Evolutionary conservation across 2,797 vertebrate genomes (phyloP).

Genomic region (Crypturellus tataupa): DNA sequence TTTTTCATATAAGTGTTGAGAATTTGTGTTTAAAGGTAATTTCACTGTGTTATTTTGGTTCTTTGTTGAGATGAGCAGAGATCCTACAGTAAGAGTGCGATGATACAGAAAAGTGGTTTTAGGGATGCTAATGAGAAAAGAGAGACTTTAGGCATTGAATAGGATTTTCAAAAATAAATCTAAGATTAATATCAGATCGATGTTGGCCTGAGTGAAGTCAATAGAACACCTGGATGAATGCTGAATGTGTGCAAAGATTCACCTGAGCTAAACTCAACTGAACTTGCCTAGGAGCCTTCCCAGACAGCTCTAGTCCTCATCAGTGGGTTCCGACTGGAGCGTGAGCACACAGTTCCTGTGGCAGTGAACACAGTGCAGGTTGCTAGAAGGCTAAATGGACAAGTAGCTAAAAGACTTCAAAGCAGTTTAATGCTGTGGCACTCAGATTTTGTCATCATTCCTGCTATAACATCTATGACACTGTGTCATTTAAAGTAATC

Average conservation of each 20-base stretch:
- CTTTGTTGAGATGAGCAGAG: background rate
- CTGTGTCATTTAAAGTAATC: background rate
- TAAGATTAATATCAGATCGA: background rate
- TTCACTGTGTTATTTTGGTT: background rate
- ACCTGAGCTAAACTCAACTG: background rate
- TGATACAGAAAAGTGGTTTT: rapidly evolving
- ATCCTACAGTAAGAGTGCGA: background rate
- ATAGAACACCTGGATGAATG: background rate
- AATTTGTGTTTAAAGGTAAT: background rate
- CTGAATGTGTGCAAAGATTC: background rate
- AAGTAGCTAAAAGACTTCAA: background rate
- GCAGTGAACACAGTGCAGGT: background rate
- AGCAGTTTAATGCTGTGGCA: background rate
- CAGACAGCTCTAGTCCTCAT: background rate
- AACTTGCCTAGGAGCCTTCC: background rate
- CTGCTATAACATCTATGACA: background rate
- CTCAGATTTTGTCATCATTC: background rate
- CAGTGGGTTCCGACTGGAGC: background rate
- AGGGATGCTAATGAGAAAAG: background rate
- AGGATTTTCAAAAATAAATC: background rate
- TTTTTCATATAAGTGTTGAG: background rate
- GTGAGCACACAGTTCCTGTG: background rate
- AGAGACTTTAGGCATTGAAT: background rate
- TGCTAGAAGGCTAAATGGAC: background rate
- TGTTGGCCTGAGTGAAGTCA: background rate